Conservation (phyloP, 1,140 invertebrate genomes). For the Lordiphosa clarofinis region DNA sequence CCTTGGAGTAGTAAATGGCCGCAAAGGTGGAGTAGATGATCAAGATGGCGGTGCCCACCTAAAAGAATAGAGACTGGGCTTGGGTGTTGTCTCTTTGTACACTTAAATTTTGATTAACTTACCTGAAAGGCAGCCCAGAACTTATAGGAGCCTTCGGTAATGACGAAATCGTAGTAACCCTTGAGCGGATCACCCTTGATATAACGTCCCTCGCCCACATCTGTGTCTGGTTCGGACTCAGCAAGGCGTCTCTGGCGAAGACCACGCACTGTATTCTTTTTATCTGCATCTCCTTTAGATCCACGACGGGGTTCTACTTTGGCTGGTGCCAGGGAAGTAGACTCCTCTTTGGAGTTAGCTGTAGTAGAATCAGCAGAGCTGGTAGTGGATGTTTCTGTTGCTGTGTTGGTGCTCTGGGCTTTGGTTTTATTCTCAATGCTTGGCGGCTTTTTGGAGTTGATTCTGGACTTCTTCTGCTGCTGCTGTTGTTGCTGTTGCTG, state of each 20-base stretch:
- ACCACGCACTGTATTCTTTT: conserved; percentile 37
- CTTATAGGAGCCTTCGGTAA: conserved; percentile 91
- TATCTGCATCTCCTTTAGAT: conserved; percentile 25
- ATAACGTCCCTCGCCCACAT: conserved; percentile 72
- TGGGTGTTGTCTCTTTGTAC: background rate
- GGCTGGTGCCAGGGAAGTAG: conserved; percentile 6
- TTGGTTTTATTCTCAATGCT: conserved; percentile 52
- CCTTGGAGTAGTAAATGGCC: conserved; percentile 91
- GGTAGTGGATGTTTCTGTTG: conserved; percentile 22
- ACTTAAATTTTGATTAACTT: conserved; percentile 25
- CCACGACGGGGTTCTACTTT: conserved; percentile 20
- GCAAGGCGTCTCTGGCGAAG: conserved; percentile 49
- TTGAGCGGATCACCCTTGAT: conserved; percentile 85
- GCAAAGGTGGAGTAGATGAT: conserved; percentile 90
- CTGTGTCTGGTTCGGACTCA: conserved; percentile 21
- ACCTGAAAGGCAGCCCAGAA: conserved; percentile 93
- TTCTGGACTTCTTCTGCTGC: conserved; percentile 25
- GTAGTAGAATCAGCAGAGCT: conserved; percentile 25
- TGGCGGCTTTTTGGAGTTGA: conserved; percentile 67
- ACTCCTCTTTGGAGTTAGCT: conserved; percentile 6
- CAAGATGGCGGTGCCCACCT: conserved; percentile 88
- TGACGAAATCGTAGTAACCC: conserved; percentile 90
- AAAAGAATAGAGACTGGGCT: conserved; percentile 10
- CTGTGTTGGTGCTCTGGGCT: conserved; percentile 33
- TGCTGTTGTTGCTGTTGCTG: conserved; percentile 49